A percentile compares a stretch with the other conserved stretches of the same genome.
phyloP scores from a whole-genome alignment of 1,140 invertebrate species.

The Atta cephalotes region DNA sequence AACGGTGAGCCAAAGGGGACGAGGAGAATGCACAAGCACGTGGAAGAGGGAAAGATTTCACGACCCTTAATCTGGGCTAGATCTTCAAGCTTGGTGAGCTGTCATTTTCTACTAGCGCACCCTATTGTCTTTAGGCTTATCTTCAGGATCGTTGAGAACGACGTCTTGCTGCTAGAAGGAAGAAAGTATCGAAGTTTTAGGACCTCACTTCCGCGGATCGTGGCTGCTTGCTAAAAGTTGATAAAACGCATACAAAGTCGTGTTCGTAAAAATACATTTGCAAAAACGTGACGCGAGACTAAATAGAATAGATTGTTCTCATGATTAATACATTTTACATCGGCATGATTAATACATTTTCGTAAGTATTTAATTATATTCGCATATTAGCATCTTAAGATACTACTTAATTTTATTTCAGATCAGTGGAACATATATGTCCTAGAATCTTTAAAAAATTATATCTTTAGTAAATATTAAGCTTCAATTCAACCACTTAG shows the following conservation, averaged over 20 bases:
- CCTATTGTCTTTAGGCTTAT: slow-evolving; percentile 80
- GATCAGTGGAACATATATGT: no score
- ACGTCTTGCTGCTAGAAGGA: slow-evolving; percentile 39
- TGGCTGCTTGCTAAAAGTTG: slow-evolving; percentile 32
- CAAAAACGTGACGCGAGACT: neutral
- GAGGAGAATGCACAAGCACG: slow-evolving; percentile 22
- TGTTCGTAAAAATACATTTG: neutral
- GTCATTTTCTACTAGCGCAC: slow-evolving; percentile 77
- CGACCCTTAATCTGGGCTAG: slow-evolving; percentile 75
- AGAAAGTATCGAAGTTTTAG: slow-evolving; percentile 67
- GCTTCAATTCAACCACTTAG: no score
- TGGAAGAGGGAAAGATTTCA: slow-evolving; percentile 70
- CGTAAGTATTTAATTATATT: neutral
- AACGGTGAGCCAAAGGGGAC: neutral
- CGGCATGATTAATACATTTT: neutral
- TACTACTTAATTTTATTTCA: no score
- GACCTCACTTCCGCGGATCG: slow-evolving; percentile 50
- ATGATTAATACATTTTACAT: neutral
- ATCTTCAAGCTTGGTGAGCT: slow-evolving; percentile 69
- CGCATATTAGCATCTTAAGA: no score
- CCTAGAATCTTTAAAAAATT: no score
- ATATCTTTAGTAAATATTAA: no score
- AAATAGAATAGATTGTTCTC: neutral
- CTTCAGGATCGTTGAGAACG: slow-evolving; percentile 58
- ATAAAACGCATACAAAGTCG: slow-evolving; percentile 46